These are phyloP conservation scores for Cirrhinus mrigala DNA, from an alignment of 2,797 vertebrate species.

Conservation along the genomic window DNA sequence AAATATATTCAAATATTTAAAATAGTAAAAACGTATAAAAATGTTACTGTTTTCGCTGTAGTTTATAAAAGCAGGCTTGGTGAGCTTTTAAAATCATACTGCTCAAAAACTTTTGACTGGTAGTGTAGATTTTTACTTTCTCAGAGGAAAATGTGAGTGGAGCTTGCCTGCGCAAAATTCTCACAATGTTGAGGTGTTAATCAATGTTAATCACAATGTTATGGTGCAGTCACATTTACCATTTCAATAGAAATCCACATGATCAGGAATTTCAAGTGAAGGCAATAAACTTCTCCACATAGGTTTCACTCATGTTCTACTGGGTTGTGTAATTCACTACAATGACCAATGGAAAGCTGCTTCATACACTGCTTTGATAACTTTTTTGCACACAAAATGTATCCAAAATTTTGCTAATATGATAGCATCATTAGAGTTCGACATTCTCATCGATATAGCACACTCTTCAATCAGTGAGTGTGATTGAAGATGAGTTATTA, in stretches of 20 bases:
- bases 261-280: neutral
- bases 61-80: too few species aligned
- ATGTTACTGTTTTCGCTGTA: too few species aligned
- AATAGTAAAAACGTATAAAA: too few species aligned
- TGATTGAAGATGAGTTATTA: neutral
- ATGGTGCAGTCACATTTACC: too few species aligned
- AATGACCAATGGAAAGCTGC: neutral
- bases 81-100: too few species aligned
- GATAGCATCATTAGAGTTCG: neutral
- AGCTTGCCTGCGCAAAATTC: neutral
- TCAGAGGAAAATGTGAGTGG: neutral
- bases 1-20: too few species aligned
- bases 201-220: neutral
- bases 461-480: neutral
- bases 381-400: neutral
- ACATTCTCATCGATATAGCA: neutral
- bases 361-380: neutral
- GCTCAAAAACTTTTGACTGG: too few species aligned
- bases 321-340: neutral
- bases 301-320: neutral
- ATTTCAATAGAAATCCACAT: neutral
- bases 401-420: neutral
- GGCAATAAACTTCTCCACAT: neutral
- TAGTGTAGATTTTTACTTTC: neutral
- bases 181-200: neutral